A percentile compares a stretch with the other conserved stretches of the same genome.
Conservation (phyloP, 2,797 vertebrate species). For the Eleutherodactylus coqui region DNA sequence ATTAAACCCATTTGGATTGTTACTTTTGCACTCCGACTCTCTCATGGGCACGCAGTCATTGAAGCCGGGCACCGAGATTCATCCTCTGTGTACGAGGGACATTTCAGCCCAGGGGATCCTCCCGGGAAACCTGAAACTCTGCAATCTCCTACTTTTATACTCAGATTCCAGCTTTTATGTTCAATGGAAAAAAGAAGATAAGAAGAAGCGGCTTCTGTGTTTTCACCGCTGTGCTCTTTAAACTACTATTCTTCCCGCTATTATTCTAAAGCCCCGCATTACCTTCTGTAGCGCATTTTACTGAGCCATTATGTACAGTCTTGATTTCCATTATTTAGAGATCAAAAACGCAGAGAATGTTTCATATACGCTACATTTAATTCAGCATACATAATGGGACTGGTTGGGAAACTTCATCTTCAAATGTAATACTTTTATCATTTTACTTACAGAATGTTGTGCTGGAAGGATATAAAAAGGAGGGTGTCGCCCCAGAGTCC, state of each 20-base stretch:
- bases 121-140: slow-evolving; percentile 5
- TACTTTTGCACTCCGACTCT: neutral
- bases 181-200: slow-evolving; percentile 3
- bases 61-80: neutral
- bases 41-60: neutral
- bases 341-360: slow-evolving; percentile 14
- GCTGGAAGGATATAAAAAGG: neutral
- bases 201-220: slow-evolving; percentile 1
- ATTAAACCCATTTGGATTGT: no score
- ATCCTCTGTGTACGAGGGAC: neutral
- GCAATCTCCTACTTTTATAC: slow-evolving; percentile 28
- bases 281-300: slow-evolving; percentile 12
- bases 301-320: slow-evolving; percentile 17
- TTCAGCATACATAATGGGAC: neutral
- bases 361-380: slow-evolving; percentile 7
- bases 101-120: neutral
- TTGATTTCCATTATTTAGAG: slow-evolving; percentile 38
- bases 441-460: neutral
- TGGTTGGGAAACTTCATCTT: neutral
- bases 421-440: neutral
- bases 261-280: slow-evolving; percentile 17
- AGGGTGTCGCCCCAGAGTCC: neutral
- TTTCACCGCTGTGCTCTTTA: slow-evolving; percentile 30
- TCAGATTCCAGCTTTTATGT: slow-evolving; percentile 32
- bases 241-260: neutral